Evolutionary conservation across 2,113 vertebrate genomes (phyloP), one percentile per base, ranked within the genome.

Genomic region (Zosterops japonicus): DNA sequence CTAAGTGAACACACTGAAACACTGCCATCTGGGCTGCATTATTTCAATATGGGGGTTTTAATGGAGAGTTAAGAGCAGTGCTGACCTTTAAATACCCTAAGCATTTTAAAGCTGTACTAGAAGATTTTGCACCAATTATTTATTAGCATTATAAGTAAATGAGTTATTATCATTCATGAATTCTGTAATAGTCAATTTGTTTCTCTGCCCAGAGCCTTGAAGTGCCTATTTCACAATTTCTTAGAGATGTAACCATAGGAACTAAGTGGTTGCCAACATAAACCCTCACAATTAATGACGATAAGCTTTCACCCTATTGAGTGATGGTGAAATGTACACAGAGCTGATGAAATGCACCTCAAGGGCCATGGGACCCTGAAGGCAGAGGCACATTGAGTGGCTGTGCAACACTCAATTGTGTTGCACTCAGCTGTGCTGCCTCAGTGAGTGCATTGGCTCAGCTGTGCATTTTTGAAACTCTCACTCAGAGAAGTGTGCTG

Each of bases 121-220:
- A 97, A 96, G 91, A 97, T 96, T 97, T 96, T 96, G 94, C 94
- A 94, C 94, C 94, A 97, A 98, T 98, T 98, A 97, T 98, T 98
- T 98, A 97, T 97, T 97, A 97, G 89, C 76, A 97, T 97, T 97
- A 96, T 96, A 97, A 97, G 89, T 93, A 98, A 98, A 98, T 97
- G 89, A 97, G 87, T 97, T 97, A 97, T 98, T 97, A 98, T 96
- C 89, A 97, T 98, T 98, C 97, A 98, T 97, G 96, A 97, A 96
- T 98, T 96, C 95, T 92, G 74, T 91, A 97, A 96, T 60, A 97
- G 95, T 83, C 94, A 94, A 97, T 97, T 97, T 98, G 80, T 97
- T 97, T 94, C 87, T 95, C 91, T 95, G 96, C 95, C 88, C 89
- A 97, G 94, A 98, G 79, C 95, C 88, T 93, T 95, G 87, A 97